Evolutionary conservation across 2,113 vertebrate species (phyloP), one percentile per base, ranked within the genome.

Genomic region (Malurus melanocephalus): DNA sequence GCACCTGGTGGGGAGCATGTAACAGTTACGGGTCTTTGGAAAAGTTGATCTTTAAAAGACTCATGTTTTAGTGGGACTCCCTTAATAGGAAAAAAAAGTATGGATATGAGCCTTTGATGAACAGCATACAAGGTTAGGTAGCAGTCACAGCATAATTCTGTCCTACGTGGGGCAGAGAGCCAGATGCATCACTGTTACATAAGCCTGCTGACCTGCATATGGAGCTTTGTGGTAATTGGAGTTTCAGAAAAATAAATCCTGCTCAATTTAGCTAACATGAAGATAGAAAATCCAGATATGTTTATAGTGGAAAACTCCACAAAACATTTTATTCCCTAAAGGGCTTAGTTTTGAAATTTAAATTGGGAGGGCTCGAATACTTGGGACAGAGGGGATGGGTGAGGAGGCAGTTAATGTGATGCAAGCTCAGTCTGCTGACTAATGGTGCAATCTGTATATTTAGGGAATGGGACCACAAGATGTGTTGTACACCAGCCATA

Each of bases 141-240:
- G 88, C 76, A 92, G 88, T 88, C 89, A 91, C 73, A 88, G 87
- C 49, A 35, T 61, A 75, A 75, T 86, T 91, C 80, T 80, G 18
- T 22, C 11, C 27, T 82, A 92, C 90, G 60, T 95, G 85, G 95
- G 80, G 64, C 90, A 89, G 82, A 83, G 66, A 22, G 77, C 38
- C 91, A 94, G 92, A 86, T 93, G 83, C 91, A 91, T 86, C 77
- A 55, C 57, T 91, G 69, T 94, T 95, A 94, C 55, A 76, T 96
- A 95, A 96, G 83, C 76, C 88, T 88, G 88, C 80, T 96, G 95
- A 94, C 90, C 95, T 94, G 93, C 71, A 85, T 88, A 72, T 38
- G 35, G 46, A 68, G 89, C 62, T 91, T 88, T 91, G 76, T 89
- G 49, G 22, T 46, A 74, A 65, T 4, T 71, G 42, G 52, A 38